Conservation (phyloP, 64 coral and sea anemone species). For the Montipora cactus region DNA sequence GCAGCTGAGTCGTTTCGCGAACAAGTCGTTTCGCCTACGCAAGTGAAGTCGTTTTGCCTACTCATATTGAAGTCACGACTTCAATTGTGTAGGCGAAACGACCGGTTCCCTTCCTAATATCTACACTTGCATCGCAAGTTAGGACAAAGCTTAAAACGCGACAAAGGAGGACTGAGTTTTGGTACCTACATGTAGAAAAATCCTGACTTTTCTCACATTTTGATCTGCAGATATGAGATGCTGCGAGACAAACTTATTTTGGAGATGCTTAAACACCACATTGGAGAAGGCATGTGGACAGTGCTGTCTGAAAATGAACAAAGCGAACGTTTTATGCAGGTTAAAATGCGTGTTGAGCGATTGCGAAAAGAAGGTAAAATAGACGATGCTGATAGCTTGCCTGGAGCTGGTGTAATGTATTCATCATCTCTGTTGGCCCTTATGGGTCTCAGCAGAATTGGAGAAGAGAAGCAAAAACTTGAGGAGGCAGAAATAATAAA, state of each 20-base stretch:
- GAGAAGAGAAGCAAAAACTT: conserved; percentile 21
- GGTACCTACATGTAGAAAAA: too few relatives aligned
- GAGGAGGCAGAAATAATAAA: conserved; percentile 77
- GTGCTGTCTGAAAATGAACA: conserved; percentile 89
- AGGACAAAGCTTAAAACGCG: too few relatives aligned
- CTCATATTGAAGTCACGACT: too few relatives aligned
- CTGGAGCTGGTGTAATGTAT: conserved; percentile 44
- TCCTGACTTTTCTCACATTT: background rate
- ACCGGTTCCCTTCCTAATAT: too few relatives aligned
- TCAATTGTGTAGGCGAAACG: too few relatives aligned
- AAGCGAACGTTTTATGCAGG: conserved; percentile 80
- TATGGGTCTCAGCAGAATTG: conserved; percentile 84
- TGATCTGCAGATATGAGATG: conserved; percentile 78
- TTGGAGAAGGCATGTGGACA: conserved; percentile 97
- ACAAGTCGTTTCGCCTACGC: too few relatives aligned
- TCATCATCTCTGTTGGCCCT: conserved; percentile 58
- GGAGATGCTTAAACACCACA: conserved; percentile 82
- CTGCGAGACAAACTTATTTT: conserved; percentile 80
- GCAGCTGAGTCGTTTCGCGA: too few relatives aligned
- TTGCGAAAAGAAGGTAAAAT: conserved; percentile 80
- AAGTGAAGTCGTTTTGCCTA: too few relatives aligned
- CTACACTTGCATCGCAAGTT: too few relatives aligned
- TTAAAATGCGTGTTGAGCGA: conserved; percentile 78
- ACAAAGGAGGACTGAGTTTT: too few relatives aligned
- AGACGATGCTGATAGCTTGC: conserved; percentile 38